Evolutionary conservation across 2,113 vertebrate genomes (phyloP).

Genomic region (Chionomys nivalis): DNA sequence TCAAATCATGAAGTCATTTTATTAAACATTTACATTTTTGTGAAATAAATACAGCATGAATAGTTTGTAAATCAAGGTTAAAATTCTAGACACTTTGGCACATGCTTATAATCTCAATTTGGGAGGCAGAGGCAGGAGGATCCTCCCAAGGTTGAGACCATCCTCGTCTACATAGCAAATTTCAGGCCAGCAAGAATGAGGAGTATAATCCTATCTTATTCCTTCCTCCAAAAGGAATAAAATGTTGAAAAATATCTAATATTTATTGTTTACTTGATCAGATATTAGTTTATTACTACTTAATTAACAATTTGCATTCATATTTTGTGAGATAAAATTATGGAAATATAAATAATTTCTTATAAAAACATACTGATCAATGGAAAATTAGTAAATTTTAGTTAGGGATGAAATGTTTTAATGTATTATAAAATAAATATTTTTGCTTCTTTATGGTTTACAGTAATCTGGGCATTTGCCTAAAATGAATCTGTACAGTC

Average conservation of each 20-base stretch:
- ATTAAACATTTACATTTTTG: neutral
- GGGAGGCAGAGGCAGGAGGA: neutral
- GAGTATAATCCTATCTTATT: neutral
- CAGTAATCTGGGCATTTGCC: neutral
- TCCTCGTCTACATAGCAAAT: neutral
- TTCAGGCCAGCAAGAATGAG: neutral
- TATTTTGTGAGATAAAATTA: neutral
- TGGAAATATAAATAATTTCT: neutral
- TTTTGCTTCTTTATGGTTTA: neutral
- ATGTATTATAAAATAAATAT: neutral
- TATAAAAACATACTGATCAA: neutral
- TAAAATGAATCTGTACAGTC: neutral
- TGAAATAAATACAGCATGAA: neutral
- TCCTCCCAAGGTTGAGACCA: neutral
- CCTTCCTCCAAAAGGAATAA: neutral
- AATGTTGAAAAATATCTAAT: neutral
- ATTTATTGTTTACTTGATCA: neutral
- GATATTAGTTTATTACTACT: neutral
- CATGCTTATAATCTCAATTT: neutral
- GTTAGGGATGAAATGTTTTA: neutral
- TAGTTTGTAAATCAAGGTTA: neutral
- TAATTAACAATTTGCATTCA: neutral
- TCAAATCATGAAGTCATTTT: neutral
- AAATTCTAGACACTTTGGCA: neutral
- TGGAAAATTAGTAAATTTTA: neutral